Conservation (phyloP, 2,888 invertebrate species). For the Sthenelais limicola region DNA sequence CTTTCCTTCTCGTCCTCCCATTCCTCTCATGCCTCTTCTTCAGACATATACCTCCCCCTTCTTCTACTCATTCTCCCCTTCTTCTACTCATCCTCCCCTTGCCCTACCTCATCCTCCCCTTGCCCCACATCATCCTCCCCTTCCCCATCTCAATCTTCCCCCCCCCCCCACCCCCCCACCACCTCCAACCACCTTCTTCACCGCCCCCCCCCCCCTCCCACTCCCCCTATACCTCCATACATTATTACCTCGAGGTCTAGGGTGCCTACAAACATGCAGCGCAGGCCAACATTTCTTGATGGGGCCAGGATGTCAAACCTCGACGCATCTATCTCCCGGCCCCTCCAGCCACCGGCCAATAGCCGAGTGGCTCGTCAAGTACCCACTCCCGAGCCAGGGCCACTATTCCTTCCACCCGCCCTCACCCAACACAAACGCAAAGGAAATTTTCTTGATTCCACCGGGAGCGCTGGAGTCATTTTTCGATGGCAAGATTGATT, state of each 20-base stretch:
- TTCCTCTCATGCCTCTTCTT: background rate
- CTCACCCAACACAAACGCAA: background rate
- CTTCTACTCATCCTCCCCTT: background rate
- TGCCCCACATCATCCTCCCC: background rate
- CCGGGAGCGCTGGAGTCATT: background rate
- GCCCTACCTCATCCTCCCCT: background rate
- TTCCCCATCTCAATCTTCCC: background rate
- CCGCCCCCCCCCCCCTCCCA: too few species aligned
- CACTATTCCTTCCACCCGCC: too few species aligned
- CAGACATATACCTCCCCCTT: background rate
- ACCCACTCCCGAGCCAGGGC: background rate
- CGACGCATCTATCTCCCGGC: constrained; percentile 6
- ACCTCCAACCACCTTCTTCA: too few species aligned
- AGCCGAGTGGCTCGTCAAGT: constrained; percentile 18
- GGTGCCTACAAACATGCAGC: too few species aligned
- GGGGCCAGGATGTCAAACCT: constrained; percentile 33
- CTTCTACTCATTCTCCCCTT: too few species aligned
- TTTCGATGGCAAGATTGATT: constrained; percentile 11
- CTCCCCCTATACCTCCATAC: background rate
- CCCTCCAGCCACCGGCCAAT: background rate
- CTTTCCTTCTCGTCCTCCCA: too few species aligned
- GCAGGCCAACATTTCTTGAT: constrained; percentile 2
- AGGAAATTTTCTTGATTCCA: background rate
- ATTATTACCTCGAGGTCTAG: too few species aligned
- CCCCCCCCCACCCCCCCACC: too few species aligned